Base-by-base conservation (phyloP, 2,113 vertebrate species). In the Sylvia atricapilla region DNA sequence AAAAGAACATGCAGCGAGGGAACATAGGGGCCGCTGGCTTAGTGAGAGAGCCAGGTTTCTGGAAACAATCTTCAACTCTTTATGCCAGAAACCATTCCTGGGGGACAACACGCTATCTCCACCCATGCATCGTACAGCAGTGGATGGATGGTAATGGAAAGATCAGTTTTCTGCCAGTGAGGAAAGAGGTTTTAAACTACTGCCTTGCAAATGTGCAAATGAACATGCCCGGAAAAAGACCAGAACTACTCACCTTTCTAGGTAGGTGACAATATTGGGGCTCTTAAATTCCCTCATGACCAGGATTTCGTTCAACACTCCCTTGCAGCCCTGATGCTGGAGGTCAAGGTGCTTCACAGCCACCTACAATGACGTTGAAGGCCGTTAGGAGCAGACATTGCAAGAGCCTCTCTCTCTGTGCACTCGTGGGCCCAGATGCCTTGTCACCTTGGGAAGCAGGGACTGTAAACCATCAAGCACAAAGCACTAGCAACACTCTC, bases 241-340 rank as follows among this genome's bases (percentile, higher is more conserved):
- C 47, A 30, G n/a, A 43, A 80, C 23, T 37, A 93, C 98, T 95
- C 83, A 99, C 99, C 99, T 99, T 98, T 99, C 99, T 97, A 99
- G 98, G 97, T 99, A 99, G 97, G 99, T 99, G 41, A 99, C 99
- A 88, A 99, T 99, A 89, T 99, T 99, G 79, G 99, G 98, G 97
- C 99, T 99, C 96, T 99, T 99, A 98, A 99, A 99, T 99, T 99
- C 98, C 98, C 98, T 99, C 98, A 99, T 99, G 97, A 99, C 99
- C 81, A 99, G 94, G 96, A 99, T 98, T 98, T 99, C 99, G 96
- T 99, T 99, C 97, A 99, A 98, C 97, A 99, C 97, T 97, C 99
- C 98, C 94, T 99, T 98, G 97, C 99, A 99, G 93, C 98, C 98
- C 96, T 99, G 99, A 87, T 99, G 98, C 95, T 99, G 98, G 55